phyloP scores from a whole-genome alignment of 2,797 vertebrate species.

The Falco rusticolus region DNA sequence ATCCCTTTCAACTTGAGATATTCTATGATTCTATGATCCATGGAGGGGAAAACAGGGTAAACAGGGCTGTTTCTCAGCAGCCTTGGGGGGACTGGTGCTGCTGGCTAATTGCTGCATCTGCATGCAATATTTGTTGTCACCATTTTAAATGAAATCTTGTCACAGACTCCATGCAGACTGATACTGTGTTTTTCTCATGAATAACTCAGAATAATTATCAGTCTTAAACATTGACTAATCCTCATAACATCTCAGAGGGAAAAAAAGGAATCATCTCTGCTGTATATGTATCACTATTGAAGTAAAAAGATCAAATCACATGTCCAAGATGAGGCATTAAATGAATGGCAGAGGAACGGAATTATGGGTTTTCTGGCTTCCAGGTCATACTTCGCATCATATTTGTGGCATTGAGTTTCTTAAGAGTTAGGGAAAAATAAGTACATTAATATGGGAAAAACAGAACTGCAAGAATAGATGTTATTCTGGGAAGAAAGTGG shows the following conservation, averaged over 20 bases:
- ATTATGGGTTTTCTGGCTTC: not conserved
- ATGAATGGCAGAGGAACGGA: not conserved
- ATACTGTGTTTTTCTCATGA: not conserved
- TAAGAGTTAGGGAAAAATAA: not conserved
- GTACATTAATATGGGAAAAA: not conserved
- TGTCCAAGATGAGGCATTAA: not conserved
- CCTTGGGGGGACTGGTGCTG: not conserved
- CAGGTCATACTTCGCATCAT: not conserved
- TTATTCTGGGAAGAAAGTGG: not conserved
- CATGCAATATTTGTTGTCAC: not conserved
- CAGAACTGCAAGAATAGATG: not conserved
- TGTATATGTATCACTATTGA: not conserved
- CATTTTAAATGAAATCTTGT: not conserved
- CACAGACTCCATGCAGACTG: not conserved
- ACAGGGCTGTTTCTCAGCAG: not conserved
- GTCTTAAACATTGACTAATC: not conserved
- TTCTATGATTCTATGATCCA: not conserved
- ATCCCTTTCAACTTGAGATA: not conserved
- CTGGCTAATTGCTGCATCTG: not conserved
- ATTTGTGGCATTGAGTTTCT: not conserved
- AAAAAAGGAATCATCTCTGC: not conserved
- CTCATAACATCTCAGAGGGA: not conserved
- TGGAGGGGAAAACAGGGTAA: not conserved
- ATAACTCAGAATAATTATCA: not conserved
- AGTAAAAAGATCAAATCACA: not conserved